Evolutionary conservation across 2,113 vertebrate genomes (phyloP), one percentile per base, ranked within the genome.

Genomic region (Pseudorectes ferrugineus): DNA sequence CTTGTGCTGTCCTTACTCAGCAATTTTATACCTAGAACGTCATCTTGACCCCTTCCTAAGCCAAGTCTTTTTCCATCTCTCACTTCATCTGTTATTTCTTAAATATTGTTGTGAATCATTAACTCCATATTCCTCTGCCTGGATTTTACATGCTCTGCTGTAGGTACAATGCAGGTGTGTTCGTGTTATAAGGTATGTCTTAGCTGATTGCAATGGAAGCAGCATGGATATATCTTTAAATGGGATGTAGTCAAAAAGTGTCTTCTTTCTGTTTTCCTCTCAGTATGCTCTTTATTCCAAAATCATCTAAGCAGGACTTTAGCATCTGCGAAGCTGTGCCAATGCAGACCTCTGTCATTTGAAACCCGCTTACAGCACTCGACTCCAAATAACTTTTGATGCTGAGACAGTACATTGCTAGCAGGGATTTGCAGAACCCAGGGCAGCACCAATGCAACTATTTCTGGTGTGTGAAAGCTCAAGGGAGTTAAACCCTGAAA

Each of bases 351-450:
- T 88, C 66, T 67, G 48, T 76, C 59, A 38, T 51, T n/a, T 48
- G 63, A 92, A 77, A 58, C 82, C 31, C 17, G 22, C 67, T 94
- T 74, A 59, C 55, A 85, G 81, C 35, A 21, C 58, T 58, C 7
- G 0, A 49, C 68, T 85, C 71, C 93, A 88, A 82, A 61, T 21
- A 87, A 92, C 85, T 90, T 74, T 42, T 46, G 72, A 43, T 70
- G 92, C 79, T n/a, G 88, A 88, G 81, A 86, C 0, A 3, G 65
- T 33, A 25, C 62, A 40, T 62, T 23, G n/a, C 75, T 85, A n/a
- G 54, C 78, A 93, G 78, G 90, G 78, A 79, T 83, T 42, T 92
- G 74, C 75, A 88, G 66, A 88, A 95, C 81, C 33, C 81, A 82
- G 58, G 57, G 84, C 77, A 91, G 78, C 75, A 91, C 85, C 92